Evolutionary conservation across 1,140 invertebrate species (phyloP).

Genomic region (Cherax destructor): DNA sequence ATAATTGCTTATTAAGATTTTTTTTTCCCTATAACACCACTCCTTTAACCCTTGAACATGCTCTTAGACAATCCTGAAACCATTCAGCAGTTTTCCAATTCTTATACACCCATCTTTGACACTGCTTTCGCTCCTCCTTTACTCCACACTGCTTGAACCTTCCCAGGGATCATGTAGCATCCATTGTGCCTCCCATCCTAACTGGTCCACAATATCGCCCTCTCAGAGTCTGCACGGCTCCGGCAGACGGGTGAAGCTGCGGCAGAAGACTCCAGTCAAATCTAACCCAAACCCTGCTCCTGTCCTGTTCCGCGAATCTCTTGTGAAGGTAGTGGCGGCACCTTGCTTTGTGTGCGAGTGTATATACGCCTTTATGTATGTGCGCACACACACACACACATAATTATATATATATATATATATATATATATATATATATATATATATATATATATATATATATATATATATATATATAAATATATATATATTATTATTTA

Average conservation of each 20-base stretch:
- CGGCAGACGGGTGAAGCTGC: background rate
- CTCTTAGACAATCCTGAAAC: too few species aligned
- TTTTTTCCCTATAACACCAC: too few species aligned
- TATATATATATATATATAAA: too few species aligned
- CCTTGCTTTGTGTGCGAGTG: background rate
- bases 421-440: background rate
- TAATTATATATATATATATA: background rate
- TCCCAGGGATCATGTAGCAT: background rate
- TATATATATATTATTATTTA: background rate
- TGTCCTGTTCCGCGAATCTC: slow-evolving; percentile 28
- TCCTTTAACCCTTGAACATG: too few species aligned
- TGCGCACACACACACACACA: background rate
- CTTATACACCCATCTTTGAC: background rate
- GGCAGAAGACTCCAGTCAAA: slow-evolving; percentile 24
- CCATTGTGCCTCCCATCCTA: background rate
- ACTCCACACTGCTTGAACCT: background rate
- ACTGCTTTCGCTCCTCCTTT: background rate
- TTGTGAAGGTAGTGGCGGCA: slow-evolving; percentile 42
- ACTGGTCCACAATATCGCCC: background rate
- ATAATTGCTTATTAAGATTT: too few species aligned
- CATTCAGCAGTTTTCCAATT: background rate
- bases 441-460: background rate
- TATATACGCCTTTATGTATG: background rate
- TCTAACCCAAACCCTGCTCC: slow-evolving; percentile 5
- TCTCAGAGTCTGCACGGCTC: slow-evolving; percentile 43